A percentile compares a stretch with the other conserved stretches of the same genome.
phyloP scores from a whole-genome alignment of 2,888 invertebrate species.

The Cerastoderma edule region DNA sequence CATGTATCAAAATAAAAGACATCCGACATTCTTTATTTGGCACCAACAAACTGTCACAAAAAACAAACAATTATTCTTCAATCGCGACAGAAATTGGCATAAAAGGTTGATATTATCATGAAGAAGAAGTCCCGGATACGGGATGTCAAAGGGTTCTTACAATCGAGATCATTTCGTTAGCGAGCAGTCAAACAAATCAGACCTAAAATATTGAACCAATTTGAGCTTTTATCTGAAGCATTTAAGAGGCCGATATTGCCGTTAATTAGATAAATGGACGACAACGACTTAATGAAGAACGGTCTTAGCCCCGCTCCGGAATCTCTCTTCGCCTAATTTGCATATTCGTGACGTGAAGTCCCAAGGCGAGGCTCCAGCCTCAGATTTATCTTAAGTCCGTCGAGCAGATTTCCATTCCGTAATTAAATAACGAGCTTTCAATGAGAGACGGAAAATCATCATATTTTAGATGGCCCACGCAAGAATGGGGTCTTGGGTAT shows the following conservation, averaged over 20 bases:
- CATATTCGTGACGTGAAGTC: constrained; percentile 41
- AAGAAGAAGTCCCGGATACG: too few species aligned
- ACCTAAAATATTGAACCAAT: constrained; percentile 21
- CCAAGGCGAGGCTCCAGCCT: constrained; percentile 39
- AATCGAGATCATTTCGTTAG: too few species aligned
- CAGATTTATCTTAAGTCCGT: constrained; percentile 53
- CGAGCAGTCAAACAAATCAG: neutral
- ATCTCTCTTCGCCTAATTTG: constrained; percentile 39
- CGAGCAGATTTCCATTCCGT: constrained; percentile 53
- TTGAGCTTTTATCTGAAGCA: constrained; percentile 20
- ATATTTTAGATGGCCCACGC: too few species aligned
- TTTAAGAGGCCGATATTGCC: constrained; percentile 26
- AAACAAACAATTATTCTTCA: too few species aligned
- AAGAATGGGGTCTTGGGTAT: too few species aligned
- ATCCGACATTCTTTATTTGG: too few species aligned
- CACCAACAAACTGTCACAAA: too few species aligned
- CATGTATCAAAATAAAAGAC: too few species aligned
- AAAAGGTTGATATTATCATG: too few species aligned
- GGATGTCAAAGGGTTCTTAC: too few species aligned
- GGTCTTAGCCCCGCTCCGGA: constrained; percentile 19
- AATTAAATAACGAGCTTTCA: constrained; percentile 44
- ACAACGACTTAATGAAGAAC: constrained; percentile 28
- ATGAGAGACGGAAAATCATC: constrained; percentile 26
- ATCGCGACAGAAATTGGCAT: too few species aligned
- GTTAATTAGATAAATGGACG: constrained; percentile 26